A percentile compares a stretch with the other conserved stretches of the same genome.
Conservation (phyloP, 2,113 vertebrate species). For the Hemicordylus capensis region DNA sequence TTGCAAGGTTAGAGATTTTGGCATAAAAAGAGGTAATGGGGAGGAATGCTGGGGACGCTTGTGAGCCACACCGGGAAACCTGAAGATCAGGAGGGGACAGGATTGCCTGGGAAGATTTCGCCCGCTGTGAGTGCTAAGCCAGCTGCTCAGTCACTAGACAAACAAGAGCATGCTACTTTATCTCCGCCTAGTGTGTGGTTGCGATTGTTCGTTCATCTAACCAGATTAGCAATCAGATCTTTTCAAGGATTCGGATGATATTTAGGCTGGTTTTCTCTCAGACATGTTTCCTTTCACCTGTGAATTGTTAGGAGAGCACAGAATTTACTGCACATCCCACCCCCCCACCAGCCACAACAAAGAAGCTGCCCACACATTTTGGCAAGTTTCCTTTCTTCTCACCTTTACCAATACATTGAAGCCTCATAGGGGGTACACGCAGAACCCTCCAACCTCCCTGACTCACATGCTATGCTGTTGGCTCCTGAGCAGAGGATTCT, state of each 20-base stretch:
- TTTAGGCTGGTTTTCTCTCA: neutral
- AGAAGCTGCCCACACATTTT: neutral
- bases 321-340: neutral
- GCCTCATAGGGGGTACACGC: too few species aligned
- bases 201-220: neutral
- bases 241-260: neutral
- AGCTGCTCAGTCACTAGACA: rapidly evolving
- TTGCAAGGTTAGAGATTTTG: slow-evolving; percentile 57
- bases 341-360: neutral
- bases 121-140: slow-evolving; percentile 19
- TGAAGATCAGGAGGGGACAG: slow-evolving; percentile 38
- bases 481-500: too few species aligned
- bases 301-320: neutral
- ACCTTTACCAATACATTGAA: too few species aligned
- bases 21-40: slow-evolving; percentile 35
- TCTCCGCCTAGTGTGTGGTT: rapidly evolving
- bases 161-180: neutral
- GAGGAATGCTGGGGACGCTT: slow-evolving; percentile 26
- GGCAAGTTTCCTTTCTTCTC: neutral
- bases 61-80: slow-evolving; percentile 37
- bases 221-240: neutral
- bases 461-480: too few species aligned
- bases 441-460: too few species aligned
- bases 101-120: slow-evolving; percentile 36
- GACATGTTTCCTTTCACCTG: neutral